phyloP scores from a whole-genome alignment of 1,140 invertebrate genomes.

The Fopius arisanus region DNA sequence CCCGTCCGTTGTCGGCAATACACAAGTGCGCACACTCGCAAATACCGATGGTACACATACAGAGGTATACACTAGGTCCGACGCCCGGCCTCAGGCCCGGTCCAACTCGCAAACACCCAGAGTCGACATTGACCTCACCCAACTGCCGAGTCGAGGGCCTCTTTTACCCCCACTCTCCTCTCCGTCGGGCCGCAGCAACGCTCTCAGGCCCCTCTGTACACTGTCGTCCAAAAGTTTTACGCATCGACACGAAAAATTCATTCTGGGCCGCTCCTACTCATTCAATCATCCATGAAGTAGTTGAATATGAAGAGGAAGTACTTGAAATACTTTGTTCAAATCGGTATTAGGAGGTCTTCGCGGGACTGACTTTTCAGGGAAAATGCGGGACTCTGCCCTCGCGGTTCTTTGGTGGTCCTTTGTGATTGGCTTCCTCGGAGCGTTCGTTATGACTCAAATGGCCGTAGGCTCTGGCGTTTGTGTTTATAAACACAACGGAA shows the following conservation, averaged over 20 bases:
- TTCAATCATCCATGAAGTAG: too few relatives aligned
- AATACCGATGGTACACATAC: background rate
- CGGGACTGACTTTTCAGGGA: too few relatives aligned
- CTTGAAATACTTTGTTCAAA: too few relatives aligned
- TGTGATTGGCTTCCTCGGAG: too few relatives aligned
- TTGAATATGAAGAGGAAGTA: too few relatives aligned
- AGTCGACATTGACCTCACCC: constrained; percentile 63
- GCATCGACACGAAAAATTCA: constrained; percentile 15
- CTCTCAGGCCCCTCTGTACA: constrained; percentile 48
- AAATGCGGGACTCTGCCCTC: too few relatives aligned
- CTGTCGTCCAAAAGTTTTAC: constrained; percentile 57
- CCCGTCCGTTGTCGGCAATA: constrained; percentile 48
- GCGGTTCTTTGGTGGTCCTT: too few relatives aligned
- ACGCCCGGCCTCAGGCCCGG: constrained; percentile 49
- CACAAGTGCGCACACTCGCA: constrained; percentile 29
- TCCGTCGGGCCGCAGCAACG: background rate
- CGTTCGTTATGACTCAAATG: too few relatives aligned
- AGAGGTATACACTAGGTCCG: constrained; percentile 32
- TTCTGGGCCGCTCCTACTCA: too few relatives aligned
- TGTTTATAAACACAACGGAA: too few relatives aligned
- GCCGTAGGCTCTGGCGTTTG: too few relatives aligned
- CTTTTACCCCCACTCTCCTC: background rate
- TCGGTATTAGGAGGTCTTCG: too few relatives aligned
- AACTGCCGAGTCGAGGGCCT: constrained; percentile 47
- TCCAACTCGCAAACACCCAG: constrained; percentile 56